phyloP scores from a whole-genome alignment of 2,113 vertebrate genomes.

The Accipiter virgatus region DNA sequence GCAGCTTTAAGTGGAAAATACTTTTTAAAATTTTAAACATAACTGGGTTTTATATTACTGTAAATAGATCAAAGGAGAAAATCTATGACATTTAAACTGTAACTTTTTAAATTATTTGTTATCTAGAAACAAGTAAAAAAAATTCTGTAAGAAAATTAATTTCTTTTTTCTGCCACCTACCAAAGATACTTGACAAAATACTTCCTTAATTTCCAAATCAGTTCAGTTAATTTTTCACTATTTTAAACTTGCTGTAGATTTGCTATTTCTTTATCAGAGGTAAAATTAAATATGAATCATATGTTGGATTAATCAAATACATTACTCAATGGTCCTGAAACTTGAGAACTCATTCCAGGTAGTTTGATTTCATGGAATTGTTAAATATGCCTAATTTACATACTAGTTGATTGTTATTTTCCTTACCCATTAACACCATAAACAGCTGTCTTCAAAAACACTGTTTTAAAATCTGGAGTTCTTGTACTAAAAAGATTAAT shows the following conservation, averaged over 20 bases:
- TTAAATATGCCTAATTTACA: neutral
- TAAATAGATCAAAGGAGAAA: neutral
- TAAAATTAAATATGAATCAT: neutral
- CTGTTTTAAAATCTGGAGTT: neutral
- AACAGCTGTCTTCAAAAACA: neutral
- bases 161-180: neutral
- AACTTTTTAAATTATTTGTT: neutral
- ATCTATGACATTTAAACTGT: neutral
- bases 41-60: rapidly evolving
- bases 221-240: neutral
- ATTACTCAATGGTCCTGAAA: neutral
- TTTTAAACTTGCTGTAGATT: neutral
- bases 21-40: neutral
- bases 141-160: neutral
- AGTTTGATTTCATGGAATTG: neutral
- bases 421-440: neutral
- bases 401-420: neutral
- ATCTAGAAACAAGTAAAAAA: neutral
- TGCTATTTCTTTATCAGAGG: neutral
- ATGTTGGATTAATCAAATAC: neutral
- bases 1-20: neutral
- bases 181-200: neutral
- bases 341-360: neutral
- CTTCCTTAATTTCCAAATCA: neutral
- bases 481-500: neutral